Evolutionary conservation across 2,113 vertebrate genomes (phyloP).

Genomic region (Neopipo cinnamomea): DNA sequence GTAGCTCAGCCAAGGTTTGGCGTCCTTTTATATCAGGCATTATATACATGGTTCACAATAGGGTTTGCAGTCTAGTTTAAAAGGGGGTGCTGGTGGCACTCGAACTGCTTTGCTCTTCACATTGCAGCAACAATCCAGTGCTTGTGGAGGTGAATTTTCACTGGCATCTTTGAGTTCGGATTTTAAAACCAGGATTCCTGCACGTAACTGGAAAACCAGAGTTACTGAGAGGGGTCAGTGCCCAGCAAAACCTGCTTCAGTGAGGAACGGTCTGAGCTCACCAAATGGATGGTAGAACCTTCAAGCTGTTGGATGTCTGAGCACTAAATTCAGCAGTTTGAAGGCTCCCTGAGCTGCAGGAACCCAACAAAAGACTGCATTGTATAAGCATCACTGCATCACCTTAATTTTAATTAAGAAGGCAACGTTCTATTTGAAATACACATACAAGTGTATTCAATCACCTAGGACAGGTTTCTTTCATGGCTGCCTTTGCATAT

Average conservation of each 20-base stretch:
- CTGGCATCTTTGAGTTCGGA: not conserved
- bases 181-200: not conserved
- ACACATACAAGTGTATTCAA: not conserved
- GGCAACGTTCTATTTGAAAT: not conserved
- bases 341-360: not conserved
- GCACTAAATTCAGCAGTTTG: not conserved
- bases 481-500: not conserved
- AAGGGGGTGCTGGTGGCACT: not conserved
- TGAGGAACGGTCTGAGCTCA: not conserved
- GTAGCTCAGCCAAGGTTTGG: not conserved
- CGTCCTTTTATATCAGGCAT: not conserved
- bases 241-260: not conserved
- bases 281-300: not conserved
- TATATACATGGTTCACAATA: rapidly evolving
- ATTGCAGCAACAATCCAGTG: not conserved
- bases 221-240: not conserved
- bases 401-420: not conserved
- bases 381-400: not conserved
- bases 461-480: not conserved
- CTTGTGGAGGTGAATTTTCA: not conserved
- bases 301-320: not conserved
- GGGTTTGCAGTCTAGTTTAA: not conserved
- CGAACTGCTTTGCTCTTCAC: not conserved
- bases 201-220: not conserved
- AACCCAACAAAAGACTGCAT: not conserved